Base-by-base conservation (phyloP, 2,797 vertebrate genomes). In the Sebastes itinus region DNA sequence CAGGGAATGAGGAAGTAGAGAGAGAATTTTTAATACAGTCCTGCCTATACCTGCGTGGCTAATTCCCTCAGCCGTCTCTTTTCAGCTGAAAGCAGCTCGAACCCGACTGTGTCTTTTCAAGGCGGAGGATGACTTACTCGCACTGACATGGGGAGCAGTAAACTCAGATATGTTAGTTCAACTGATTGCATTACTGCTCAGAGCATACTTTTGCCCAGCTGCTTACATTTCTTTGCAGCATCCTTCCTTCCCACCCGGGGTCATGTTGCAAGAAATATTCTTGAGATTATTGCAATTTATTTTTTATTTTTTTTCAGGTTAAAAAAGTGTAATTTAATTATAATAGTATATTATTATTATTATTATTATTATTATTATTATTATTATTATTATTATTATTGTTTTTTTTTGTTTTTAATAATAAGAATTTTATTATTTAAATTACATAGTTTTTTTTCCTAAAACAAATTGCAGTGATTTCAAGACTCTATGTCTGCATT, bases 151-250 rank as follows among this genome's bases (percentile, higher is more conserved):
- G 61, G 79, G 77, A 83, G 72, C 68, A 66, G 81, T 66, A 88
- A 82, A 85, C 80, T 90, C 88, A 74, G 82, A 85, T 87, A 72
- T 74, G 87, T 90, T 78, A 84, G 81, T 70, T 82, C 64, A 75
- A 81, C 88, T 87, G 84, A 89, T 88, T 92, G 81, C 68, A 87
- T 84, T 88, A 83, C 68, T 8, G 68, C 74, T 73, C 74, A 2
- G 78, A 89, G 86, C 89, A 90, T 87, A 83, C 78, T 81, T 79
- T 55, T 56, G 79, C 70, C 76, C 83, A 89, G 86, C 82, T 92
- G 86, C 78, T 84, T 79, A 70, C 35, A 49, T 85, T 69, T 72
- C 23, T 77, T 62, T 70, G 46, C 70, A 70, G 79, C 59, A 66
- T 65, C 72, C 35, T 54, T 79, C 52, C 25, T 22, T 69, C 56